Percentiles rank a stretch among this genome's conserved stretches.
Evolutionary conservation across 2,888 invertebrate genomes (phyloP).

Genomic region (Thysanoteuthis rhombus): DNA sequence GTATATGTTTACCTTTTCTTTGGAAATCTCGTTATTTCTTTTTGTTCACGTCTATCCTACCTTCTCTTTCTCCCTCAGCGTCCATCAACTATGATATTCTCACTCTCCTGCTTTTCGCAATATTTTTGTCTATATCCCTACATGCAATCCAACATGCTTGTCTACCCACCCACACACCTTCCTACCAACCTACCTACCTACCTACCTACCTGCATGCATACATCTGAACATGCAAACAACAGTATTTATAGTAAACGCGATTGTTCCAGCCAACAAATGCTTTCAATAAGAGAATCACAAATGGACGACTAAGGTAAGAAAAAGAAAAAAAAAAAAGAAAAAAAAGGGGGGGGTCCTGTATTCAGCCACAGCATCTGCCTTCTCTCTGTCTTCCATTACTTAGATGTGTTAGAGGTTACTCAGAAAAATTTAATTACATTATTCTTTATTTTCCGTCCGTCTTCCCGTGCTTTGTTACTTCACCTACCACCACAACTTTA

Average conservation of each 20-base stretch:
- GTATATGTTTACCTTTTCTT: too few relatives aligned
- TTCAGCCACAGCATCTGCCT: neutral
- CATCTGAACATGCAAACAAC: neutral
- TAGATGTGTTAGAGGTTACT: neutral
- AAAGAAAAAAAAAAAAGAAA: neutral
- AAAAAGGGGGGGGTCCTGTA: neutral
- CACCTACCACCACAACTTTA: neutral
- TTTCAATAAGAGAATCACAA: neutral
- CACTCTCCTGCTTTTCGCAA: too few relatives aligned
- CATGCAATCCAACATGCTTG: neutral
- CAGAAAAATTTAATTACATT: neutral
- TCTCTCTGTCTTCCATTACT: neutral
- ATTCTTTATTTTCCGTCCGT: neutral
- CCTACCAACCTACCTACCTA: too few relatives aligned
- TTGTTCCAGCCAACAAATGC: neutral
- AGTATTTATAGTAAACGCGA: neutral
- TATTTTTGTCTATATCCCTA: neutral
- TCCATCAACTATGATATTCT: too few relatives aligned
- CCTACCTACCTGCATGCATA: neutral
- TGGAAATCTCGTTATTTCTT: too few relatives aligned
- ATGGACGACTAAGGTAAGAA: neutral
- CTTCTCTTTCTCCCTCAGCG: too few relatives aligned
- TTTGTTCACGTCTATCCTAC: too few relatives aligned
- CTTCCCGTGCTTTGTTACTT: neutral
- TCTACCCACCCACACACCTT: too few relatives aligned